Evolutionary conservation across 2,797 vertebrate species (phyloP).

Genomic region (Alcedo quadribrachys): DNA sequence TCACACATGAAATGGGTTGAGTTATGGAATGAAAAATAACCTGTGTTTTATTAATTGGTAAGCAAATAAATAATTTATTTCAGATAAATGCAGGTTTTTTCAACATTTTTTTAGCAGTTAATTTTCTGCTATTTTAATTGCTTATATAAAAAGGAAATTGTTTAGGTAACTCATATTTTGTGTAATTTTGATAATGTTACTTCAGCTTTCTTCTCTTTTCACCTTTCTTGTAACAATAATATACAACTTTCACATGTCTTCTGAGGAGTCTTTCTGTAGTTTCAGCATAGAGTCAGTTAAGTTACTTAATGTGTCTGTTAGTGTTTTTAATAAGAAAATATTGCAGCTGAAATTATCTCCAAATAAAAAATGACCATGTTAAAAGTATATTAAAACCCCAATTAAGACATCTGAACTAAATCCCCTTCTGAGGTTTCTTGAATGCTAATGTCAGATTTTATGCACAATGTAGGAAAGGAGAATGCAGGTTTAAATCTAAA

Average conservation of each 20-base stretch:
- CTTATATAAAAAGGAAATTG: neutral
- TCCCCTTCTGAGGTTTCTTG: neutral
- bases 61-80: neutral
- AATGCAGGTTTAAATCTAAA: neutral
- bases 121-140: neutral
- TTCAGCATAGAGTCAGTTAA: neutral
- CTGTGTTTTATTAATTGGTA: neutral
- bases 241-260: neutral
- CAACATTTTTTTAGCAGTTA: neutral
- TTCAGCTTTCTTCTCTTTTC: neutral
- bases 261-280: neutral
- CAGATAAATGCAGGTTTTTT: neutral
- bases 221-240: neutral
- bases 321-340: neutral
- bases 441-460: neutral
- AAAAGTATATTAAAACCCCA: neutral
- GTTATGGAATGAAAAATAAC: neutral
- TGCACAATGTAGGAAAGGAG: neutral
- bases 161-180: neutral
- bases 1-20: constrained; percentile 34
- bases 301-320: neutral
- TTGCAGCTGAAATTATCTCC: neutral
- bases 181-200: neutral
- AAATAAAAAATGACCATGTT: neutral
- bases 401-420: neutral